Base-by-base conservation (phyloP, 2,113 vertebrate species). In the Narcine bancroftii region DNA sequence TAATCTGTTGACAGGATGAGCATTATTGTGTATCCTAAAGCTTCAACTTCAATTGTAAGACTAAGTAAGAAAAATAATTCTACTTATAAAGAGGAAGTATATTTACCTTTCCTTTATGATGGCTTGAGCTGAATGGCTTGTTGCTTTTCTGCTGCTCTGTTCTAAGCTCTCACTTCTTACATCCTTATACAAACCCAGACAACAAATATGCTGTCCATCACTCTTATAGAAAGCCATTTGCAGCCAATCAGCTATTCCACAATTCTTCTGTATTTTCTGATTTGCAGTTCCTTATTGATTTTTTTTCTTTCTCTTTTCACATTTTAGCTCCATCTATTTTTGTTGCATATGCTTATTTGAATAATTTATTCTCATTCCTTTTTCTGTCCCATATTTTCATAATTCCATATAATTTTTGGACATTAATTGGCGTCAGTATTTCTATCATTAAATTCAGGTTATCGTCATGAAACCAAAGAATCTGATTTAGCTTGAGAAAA, bases 141-240 rank as follows among this genome's bases (percentile, higher is more conserved):
- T 33, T 17, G 85, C 39, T 36, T 65, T 65, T 69, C 89, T 91
- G 89, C 71, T 15, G 42, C 13, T 39, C 89, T 71, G 89, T 13
- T 91, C 89, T 33, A 6, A 47, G 65, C 63, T 60, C 53, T 87
- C 89, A 29, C 47, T 91, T 65, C 89, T 47, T 91, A 47, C 10
- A 42, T 7, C 89, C 89, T 91, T 91, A 91, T 91, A 91, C 89
- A 91, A 65, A 91, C 3, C 63, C 89, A 63, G 89, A 91, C 33
- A 26, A n/a, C 17, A 26, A 47, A 42, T 71, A 9, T 17, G 19
- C 42, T 91, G 89, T 91, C 89, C 66, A 24, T 91, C 89, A 91
- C 39, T 0, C 39, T n/a, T 47, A 66, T 15, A 91, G 39, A 47
- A 69, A 45, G 89, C 65, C 21, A 33, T 15, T 69, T 65, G 33